Conservation (phyloP, 2,113 vertebrate species). For the Probosciger aterrimus region DNA sequence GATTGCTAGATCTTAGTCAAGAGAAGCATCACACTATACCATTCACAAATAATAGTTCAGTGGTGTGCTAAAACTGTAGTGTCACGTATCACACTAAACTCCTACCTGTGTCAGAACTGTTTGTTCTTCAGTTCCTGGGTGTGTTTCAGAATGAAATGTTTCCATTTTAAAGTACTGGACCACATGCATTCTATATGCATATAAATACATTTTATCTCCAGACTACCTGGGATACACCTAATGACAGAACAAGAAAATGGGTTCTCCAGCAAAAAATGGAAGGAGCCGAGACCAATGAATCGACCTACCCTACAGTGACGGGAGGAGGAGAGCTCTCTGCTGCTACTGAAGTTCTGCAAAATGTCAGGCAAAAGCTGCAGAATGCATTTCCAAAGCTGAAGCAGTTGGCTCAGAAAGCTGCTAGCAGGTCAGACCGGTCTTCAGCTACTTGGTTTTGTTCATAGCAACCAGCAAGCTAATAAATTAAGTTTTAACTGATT, state of each 20-base stretch:
- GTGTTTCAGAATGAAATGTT: not conserved
- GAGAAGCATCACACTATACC: not conserved
- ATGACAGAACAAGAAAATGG: conserved; percentile 84
- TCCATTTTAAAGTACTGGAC: not conserved
- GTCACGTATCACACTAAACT: not conserved
- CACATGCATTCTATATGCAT: not conserved
- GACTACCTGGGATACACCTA: conserved; percentile 60
- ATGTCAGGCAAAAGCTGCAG: conserved; percentile 79
- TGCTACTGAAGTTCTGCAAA: conserved; percentile 73
- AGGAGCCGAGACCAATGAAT: conserved; percentile 54
- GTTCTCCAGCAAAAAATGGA: conserved; percentile 83
- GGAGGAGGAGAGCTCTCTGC: conserved; percentile 41
- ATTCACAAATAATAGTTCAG: not conserved
- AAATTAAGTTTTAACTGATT: not conserved
- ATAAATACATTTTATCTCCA: not conserved
- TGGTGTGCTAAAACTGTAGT: not conserved
- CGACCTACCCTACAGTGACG: conserved; percentile 24
- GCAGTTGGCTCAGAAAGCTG: conserved; percentile 74
- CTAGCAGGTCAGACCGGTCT: conserved; percentile 74
- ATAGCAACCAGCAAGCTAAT: not conserved
- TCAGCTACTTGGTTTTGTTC: not conserved
- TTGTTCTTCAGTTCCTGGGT: not conserved
- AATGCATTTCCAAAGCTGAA: conserved; percentile 77
- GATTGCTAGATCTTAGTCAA: not conserved
- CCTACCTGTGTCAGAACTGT: not conserved